Evolutionary conservation across 1,140 invertebrate species (phyloP), one percentile per base, ranked within the genome.

Genomic region (Ostrea denselamellosa): DNA sequence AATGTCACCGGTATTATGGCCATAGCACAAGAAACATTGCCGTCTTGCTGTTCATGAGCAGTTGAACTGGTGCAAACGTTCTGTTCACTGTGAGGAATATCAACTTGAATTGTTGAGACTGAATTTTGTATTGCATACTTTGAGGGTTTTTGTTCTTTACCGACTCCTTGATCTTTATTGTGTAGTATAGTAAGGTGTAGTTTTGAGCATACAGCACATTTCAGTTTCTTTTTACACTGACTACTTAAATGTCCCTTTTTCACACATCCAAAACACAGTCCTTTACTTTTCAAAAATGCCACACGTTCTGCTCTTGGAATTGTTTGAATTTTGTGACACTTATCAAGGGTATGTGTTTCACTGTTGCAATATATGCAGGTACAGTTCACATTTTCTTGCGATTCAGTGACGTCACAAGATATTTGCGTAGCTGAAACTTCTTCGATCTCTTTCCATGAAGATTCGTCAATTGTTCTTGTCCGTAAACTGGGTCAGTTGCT

Each of bases 181-280:
- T 86, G 88, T 56, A 89, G 58, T 28, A 77, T 25, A 22, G 88
- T 86, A 0, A 85, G 85, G 53, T 88, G 87, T 34, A 56, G n/a
- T 56, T 28, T 51, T 14, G 53, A 51, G 81, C 90, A 90, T 68
- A 81, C 56, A 3, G 12, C 8, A 34, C 90, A 89, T 22, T 83
- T 86, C 4, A n/a, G 8, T 44, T 81, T 44, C 9, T 53, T 88
- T n/a, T 81, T 34, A 86, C 86, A 90, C 8, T 82, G 53, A 5
- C 62, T 85, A 17, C 56, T 85, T 12, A 52, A 25, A 52, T 90
- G 90, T 8, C 88, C 88, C 52, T 25, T 77, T 54, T 85, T 89
- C 4, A 90, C 62, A 81, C 90, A 90, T 17, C 86, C 86, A 86
- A 85, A 89, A 86, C 90, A 90, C 19, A 85, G 86, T 25, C 86